These are phyloP conservation scores for Stegodyphus mimosarum DNA, from an alignment of 1,140 invertebrate genomes.

Conservation along the genomic window DNA sequence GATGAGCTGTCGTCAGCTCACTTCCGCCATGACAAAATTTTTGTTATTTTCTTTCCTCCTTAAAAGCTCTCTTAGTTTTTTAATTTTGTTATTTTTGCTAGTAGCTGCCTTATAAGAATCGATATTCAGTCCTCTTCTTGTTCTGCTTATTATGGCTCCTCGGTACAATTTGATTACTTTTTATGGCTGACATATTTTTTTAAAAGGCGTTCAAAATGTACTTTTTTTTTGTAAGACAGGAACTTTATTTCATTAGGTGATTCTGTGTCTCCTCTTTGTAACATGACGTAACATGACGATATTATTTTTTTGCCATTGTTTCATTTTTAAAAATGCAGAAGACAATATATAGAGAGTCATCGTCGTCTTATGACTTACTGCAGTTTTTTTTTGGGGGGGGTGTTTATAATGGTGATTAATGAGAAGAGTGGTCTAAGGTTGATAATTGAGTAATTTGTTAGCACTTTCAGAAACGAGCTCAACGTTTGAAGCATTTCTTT, in stretches of 20 bases:
- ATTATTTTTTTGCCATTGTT: not conserved
- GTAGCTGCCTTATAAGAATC: not conserved
- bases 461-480: not conserved
- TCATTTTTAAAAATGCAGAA: too few species aligned
- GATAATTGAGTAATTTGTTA: too few species aligned
- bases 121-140: not conserved
- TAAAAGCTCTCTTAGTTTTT: constrained; percentile 48
- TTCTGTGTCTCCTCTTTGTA: not conserved
- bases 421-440: too few species aligned
- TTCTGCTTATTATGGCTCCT: constrained; percentile 41
- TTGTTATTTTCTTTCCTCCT: constrained; percentile 11
- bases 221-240: constrained; percentile 12
- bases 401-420: too few species aligned
- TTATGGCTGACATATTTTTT: constrained; percentile 33
- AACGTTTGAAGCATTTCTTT: too few species aligned
- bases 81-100: constrained; percentile 58
- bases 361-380: too few species aligned
- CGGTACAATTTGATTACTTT: constrained; percentile 52
- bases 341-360: too few species aligned
- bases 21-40: constrained; percentile 24
- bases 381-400: too few species aligned
- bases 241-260: constrained; percentile 48
- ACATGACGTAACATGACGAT: constrained; percentile 42
- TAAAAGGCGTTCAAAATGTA: not conserved
- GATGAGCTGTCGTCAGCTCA: constrained; percentile 46